A percentile compares a stretch with the other conserved stretches of the same genome.
Evolutionary conservation across 2,113 vertebrate genomes (phyloP).

Genomic region (Muntiacus muntjak): DNA sequence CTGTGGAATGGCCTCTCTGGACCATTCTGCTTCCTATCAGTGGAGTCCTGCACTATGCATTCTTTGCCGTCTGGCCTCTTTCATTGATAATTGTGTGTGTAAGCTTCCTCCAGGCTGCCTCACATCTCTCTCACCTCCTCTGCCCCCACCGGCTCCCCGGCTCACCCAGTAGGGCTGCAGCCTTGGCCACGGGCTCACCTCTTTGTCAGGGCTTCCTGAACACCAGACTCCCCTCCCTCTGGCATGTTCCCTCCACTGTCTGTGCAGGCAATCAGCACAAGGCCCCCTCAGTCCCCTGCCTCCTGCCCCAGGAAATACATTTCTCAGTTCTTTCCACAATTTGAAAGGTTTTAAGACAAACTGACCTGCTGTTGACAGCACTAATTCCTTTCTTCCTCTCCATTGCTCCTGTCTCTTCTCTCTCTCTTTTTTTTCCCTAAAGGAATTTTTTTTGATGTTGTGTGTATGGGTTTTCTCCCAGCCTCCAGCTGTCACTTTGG

Average conservation of each 20-base stretch:
- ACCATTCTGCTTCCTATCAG: neutral
- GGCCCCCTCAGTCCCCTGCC: conserved; percentile 38
- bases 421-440: neutral
- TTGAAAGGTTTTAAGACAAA: conserved; percentile 57
- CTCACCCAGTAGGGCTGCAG: neutral
- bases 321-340: conserved; percentile 64
- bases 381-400: conserved; percentile 62
- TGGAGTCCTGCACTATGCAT: rapidly evolving
- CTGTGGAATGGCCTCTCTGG: neutral
- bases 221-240: neutral
- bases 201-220: neutral
- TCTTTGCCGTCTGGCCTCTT: neutral
- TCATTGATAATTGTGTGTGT: neutral
- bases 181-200: neutral
- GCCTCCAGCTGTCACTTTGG: conserved; percentile 66
- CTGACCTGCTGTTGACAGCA: conserved; percentile 14
- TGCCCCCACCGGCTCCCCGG: neutral
- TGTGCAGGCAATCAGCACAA: neutral
- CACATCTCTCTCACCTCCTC: rapidly evolving
- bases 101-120: rapidly evolving
- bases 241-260: neutral
- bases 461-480: conserved; percentile 23
- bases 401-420: conserved; percentile 45
- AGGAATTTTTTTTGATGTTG: conserved; percentile 62
- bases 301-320: conserved; percentile 69